Base-by-base conservation (phyloP, 2,888 invertebrate species). In the Saturnia pavonia region DNA sequence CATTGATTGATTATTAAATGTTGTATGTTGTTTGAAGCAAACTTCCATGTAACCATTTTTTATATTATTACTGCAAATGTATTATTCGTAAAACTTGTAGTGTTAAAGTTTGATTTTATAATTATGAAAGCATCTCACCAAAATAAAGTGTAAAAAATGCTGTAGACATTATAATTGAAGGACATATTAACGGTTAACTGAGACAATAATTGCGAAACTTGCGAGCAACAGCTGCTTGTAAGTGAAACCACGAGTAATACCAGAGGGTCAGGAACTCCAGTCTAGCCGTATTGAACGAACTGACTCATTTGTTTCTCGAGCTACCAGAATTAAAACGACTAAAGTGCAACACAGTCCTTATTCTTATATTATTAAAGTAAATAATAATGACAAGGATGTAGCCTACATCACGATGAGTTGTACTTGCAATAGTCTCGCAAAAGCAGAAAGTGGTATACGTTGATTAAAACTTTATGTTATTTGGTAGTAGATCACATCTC, bases 241-340 rank as follows among this genome's bases (percentile, higher is more conserved):
- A 80, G 75, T 75, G 76, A 80, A 84, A 81, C 81, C 80, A 75
- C 80, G 76, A 78, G 79, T 78, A 80, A 83, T 80, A 83, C 76
- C 78, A 73, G 78, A 85, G 80, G 90, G 87, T 90, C 90, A 90
- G 89, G 89, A 85, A 85, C 89, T 86, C 77, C 72, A 73, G 89
- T 89, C 90, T 91, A 90, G 90, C 85, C 87, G 83, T 85, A 88
- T 89, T 86, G 87, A 89, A 79, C 87, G 25, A 12, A 85, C 82
- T 89, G 89, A 90, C 83, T 91, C 89, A 86, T 80, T 69, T 77
- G 73, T 63, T 40, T 48, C 67, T 57, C 43, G 25, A 65, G 25
- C 40, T 34, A n/a, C 22, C 48, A 70, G 22, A 69, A 48, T 14
- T 70, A 70, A 70, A 81, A 81, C 72, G 77, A 69, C 74, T 11